phyloP scores from a whole-genome alignment of 2,797 vertebrate species.

The Pyrrhura leucotis region DNA sequence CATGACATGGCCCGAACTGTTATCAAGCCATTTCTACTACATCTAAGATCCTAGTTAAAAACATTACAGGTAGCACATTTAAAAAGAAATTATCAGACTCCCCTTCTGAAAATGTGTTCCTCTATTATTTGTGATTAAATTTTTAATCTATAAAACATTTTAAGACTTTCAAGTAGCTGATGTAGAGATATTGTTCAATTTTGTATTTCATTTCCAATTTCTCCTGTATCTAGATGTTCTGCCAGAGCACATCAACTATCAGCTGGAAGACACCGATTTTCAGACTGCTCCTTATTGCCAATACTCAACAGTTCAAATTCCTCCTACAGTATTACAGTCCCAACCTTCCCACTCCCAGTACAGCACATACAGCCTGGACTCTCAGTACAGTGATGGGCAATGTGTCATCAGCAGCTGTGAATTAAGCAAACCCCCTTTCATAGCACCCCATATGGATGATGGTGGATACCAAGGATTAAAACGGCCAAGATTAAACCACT shows the following conservation, averaged over 20 bases:
- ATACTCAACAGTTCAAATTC: constrained; percentile 83
- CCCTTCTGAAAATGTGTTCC: not conserved
- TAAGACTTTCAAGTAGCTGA: not conserved
- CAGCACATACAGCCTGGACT: constrained; percentile 78
- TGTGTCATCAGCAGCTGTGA: constrained; percentile 77
- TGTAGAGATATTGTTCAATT: fast-evolving
- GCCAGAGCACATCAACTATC: constrained; percentile 87
- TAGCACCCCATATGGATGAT: constrained; percentile 39
- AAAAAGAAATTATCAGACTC: not conserved
- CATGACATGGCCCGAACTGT: not conserved
- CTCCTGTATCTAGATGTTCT: constrained; percentile 82
- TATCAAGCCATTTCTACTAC: not conserved
- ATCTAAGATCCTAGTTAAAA: not conserved
- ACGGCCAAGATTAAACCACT: constrained; percentile 79
- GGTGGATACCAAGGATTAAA: constrained; percentile 77
- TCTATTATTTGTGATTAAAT: not conserved
- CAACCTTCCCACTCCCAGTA: constrained; percentile 82
- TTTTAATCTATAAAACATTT: not conserved
- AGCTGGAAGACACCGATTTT: constrained; percentile 86
- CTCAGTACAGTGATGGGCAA: constrained; percentile 74
- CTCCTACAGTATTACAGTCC: constrained; percentile 75
- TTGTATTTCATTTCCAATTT: not conserved
- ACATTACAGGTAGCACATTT: not conserved
- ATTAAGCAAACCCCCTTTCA: constrained; percentile 60
- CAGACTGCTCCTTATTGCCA: constrained; percentile 86